Evolutionary conservation across 2,888 invertebrate genomes (phyloP).

Genomic region (Allolobophora icterica): DNA sequence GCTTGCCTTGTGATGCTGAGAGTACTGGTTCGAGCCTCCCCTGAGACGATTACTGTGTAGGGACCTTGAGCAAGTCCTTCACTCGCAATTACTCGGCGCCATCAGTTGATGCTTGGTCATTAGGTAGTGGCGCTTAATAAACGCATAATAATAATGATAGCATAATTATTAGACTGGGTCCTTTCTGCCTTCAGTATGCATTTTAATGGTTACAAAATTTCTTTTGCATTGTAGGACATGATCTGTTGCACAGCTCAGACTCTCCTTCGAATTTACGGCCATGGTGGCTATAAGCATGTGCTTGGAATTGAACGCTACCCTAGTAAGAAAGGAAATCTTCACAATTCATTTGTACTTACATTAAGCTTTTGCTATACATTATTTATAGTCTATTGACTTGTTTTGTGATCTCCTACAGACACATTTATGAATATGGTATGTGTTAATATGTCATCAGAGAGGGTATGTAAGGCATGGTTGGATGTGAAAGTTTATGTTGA

Average conservation of each 20-base stretch:
- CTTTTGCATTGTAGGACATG: neutral
- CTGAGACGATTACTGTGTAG: too few species aligned
- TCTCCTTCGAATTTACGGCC: constrained; percentile 12
- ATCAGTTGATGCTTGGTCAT: too few species aligned
- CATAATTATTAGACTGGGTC: neutral
- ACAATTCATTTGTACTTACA: neutral
- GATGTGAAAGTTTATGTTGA: neutral
- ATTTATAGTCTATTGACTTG: neutral
- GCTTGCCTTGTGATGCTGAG: too few species aligned
- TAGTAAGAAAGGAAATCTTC: constrained; percentile 4
- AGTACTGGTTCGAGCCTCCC: too few species aligned
- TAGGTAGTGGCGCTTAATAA: too few species aligned
- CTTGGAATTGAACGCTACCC: constrained; percentile 25
- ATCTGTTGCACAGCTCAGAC: constrained; percentile 21
- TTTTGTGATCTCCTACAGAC: neutral
- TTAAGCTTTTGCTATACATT: neutral
- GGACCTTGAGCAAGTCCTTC: too few species aligned
- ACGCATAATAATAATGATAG: too few species aligned
- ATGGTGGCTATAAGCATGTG: constrained; percentile 20
- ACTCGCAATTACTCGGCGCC: too few species aligned
- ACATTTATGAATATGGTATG: neutral
- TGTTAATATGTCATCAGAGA: neutral
- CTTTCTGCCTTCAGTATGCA: neutral
- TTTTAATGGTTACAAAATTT: neutral
- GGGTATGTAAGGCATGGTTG: neutral